These are phyloP conservation scores for Volucella zonaria DNA, from an alignment of 2,888 invertebrate genomes.

Conservation along the genomic window DNA sequence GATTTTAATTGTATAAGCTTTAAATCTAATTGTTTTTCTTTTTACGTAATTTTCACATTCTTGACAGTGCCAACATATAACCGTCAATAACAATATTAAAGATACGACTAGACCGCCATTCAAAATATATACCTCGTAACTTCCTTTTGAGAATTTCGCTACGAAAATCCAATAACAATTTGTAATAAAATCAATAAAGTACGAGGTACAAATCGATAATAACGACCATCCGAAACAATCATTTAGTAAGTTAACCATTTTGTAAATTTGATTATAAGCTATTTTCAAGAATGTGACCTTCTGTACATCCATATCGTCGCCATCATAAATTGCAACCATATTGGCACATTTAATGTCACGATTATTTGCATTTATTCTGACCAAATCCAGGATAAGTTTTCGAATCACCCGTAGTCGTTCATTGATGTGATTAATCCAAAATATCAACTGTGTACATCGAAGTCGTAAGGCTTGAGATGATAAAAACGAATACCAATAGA, in stretches of 20 bases:
- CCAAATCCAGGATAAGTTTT: conserved; percentile 15
- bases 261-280: conserved; percentile 79
- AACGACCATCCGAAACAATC: conserved; percentile 81
- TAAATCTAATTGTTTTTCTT: neutral
- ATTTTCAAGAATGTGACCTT: conserved; percentile 77
- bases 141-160: conserved; percentile 43
- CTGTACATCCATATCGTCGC: conserved; percentile 55
- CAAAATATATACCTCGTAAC: conserved; percentile 46
- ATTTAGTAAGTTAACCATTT: conserved; percentile 76
- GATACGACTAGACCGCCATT: conserved; percentile 74
- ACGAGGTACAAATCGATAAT: conserved; percentile 77
- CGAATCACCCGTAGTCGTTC: conserved; percentile 34
- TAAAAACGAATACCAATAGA: conserved; percentile 75
- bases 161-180: conserved; percentile 79
- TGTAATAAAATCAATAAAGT: conserved; percentile 79
- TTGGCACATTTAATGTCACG: neutral
- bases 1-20: neutral
- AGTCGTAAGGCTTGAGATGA: conserved; percentile 76
- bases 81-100: conserved; percentile 73
- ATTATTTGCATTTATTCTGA: conserved; percentile 18
- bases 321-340: conserved; percentile 14
- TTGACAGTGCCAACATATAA: conserved; percentile 79
- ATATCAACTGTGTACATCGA: conserved; percentile 77
- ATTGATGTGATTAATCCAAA: conserved; percentile 65
- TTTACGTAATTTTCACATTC: conserved; percentile 77